Base-by-base conservation (phyloP, 2,113 vertebrate species). In the Thalassarche chlororhynchos region DNA sequence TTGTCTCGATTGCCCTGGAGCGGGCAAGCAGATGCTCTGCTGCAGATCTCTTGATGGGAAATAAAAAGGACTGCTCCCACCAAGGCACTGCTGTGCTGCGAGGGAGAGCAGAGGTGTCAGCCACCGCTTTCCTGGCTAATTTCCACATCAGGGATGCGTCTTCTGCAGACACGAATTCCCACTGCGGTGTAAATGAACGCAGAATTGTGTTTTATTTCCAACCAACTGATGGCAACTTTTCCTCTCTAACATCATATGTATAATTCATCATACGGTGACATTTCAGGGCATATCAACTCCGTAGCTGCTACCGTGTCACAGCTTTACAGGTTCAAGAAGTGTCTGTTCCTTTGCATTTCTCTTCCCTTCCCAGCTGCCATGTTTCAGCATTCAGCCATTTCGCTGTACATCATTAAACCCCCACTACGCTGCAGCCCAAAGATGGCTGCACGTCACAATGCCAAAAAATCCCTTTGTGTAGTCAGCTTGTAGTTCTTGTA, bases 1-100 rank as follows among this genome's bases (percentile, higher is more conserved):
- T n/a, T 62, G 40, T 40, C 36, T 55, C 2, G 0, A 1, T 8
- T 28, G 55, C n/a, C 62, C 62, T 12, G 28, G 55, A 31, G 9
- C 3, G 1, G 40, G 36, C 18, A 23, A 52, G 15, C 9, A 34
- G 66, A 44, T 70, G 62, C 26, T 91, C 23, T 49, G 64, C 62
- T 42, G 16, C 34, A 17, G 34, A 9, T 55, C 52, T 40, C 55
- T 5, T 32, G 49, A 8, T 58, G 77, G 47, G 42, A 28, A 57
- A 28, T 25, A 8, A 31, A 28, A 38, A 65, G 55, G 19, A 17
- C 12, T 8, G 71, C 12, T 89, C 36, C 49, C 80, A 26, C 49
- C 15, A 8, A 36, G 42, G 47, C 36, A 2, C 57, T 51, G 54
- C 65, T 17, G 76, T 5, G n/a, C 57, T 28, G 21, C 0, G 5